These are phyloP conservation scores for Laticauda colubrina DNA, from an alignment of 2,113 vertebrate species.

Conservation along the genomic window DNA sequence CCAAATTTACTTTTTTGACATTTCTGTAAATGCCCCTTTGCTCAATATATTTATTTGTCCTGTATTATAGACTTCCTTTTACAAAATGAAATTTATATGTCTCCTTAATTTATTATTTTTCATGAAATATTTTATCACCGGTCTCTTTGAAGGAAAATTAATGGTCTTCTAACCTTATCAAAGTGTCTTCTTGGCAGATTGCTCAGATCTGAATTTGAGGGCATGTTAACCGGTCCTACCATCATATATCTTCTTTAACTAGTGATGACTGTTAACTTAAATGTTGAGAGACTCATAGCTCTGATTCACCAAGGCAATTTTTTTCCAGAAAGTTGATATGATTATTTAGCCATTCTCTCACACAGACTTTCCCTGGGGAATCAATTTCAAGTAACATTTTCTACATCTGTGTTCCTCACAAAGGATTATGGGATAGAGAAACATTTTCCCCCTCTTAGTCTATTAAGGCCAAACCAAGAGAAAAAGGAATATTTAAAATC, in stretches of 20 bases:
- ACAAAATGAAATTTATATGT: not conserved
- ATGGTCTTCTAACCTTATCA: not conserved
- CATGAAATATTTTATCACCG: not conserved
- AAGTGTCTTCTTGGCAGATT: not conserved
- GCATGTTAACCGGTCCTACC: not conserved
- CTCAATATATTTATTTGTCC: not conserved
- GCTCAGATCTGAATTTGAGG: not conserved
- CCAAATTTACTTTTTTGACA: not conserved
- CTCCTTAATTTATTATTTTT: not conserved
- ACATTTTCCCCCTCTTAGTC: not conserved
- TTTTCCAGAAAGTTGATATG: not conserved
- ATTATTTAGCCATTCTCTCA: not conserved
- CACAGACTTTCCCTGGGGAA: not conserved
- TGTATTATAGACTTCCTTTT: not conserved
- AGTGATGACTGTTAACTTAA: not conserved
- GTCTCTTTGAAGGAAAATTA: not conserved
- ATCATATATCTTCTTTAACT: not conserved
- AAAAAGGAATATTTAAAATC: slow-evolving; percentile 10
- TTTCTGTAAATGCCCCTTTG: not conserved
- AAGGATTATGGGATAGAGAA: not conserved
- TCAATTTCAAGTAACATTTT: slow-evolving; percentile 1
- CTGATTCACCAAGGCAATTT: not conserved
- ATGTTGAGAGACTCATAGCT: not conserved
- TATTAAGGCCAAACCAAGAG: not conserved
- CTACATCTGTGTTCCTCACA: not conserved